phyloP scores from a whole-genome alignment of 1,140 invertebrate genomes.

The Pogonus chalceus region DNA sequence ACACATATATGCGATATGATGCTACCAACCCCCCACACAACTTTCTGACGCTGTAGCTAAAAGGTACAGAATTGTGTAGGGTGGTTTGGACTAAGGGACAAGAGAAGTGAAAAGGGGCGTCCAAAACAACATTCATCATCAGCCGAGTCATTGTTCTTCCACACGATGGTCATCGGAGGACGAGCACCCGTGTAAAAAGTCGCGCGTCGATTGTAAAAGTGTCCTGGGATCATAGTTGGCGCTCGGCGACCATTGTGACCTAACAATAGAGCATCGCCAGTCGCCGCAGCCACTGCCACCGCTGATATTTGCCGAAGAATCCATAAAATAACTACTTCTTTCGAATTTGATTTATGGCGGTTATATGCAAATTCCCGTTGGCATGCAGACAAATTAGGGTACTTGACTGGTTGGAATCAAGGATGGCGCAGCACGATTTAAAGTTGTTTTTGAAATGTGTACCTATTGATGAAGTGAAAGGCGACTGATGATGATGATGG shows the following conservation, averaged over 20 bases:
- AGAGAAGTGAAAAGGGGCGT: background rate
- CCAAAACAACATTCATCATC: conserved; percentile 7
- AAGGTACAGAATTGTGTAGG: background rate
- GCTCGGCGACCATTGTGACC: background rate
- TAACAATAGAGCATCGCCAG: background rate
- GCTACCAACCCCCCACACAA: no score
- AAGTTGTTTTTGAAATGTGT: background rate
- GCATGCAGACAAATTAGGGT: conserved; percentile 4
- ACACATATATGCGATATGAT: no score
- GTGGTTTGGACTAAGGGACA: background rate
- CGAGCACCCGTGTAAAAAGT: background rate
- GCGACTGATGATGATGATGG: no score
- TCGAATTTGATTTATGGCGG: background rate
- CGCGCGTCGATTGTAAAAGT: conserved; percentile 3
- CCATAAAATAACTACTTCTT: conserved; percentile 6
- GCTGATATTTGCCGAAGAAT: background rate
- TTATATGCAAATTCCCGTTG: background rate
- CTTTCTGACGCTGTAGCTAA: no score
- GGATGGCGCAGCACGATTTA: background rate
- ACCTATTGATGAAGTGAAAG: background rate
- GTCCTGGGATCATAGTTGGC: background rate
- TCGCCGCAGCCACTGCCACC: background rate
- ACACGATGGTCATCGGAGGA: background rate
- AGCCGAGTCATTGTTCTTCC: background rate
- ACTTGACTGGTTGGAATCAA: background rate